These are phyloP conservation scores for Drosophila ogumai DNA, from an alignment of 1,140 invertebrate genomes.

Conservation along the genomic window DNA sequence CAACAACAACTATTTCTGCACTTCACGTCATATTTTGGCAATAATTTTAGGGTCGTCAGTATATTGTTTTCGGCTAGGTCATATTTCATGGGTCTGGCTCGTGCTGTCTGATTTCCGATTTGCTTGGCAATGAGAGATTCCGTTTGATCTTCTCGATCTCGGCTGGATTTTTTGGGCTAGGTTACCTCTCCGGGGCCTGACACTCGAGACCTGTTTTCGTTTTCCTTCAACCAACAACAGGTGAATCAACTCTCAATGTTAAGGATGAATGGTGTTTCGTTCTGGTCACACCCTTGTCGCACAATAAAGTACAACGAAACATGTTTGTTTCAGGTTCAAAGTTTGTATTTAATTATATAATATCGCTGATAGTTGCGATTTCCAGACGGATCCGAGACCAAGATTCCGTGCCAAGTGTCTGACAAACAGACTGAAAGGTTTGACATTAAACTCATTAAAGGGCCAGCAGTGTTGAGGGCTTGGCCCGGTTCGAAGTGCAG, in stretches of 20 bases:
- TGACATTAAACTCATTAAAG: slow-evolving; percentile 10
- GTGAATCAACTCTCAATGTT: slow-evolving; percentile 75
- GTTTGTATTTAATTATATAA: slow-evolving; percentile 11
- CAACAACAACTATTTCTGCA: slow-evolving; percentile 47
- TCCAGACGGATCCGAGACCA: slow-evolving; percentile 14
- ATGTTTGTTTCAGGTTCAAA: slow-evolving; percentile 20
- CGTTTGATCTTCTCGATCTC: slow-evolving; percentile 73
- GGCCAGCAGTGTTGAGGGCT: slow-evolving; percentile 4
- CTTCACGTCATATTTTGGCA: slow-evolving; percentile 70
- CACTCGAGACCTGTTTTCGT: slow-evolving; percentile 52
- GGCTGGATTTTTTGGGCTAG: slow-evolving; percentile 33
- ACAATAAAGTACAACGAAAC: background rate
- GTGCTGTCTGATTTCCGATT: slow-evolving; percentile 72
- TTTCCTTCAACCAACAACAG: slow-evolving; percentile 37
- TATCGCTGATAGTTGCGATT: background rate
- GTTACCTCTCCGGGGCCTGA: slow-evolving; percentile 34
- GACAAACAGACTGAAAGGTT: slow-evolving; percentile 13
- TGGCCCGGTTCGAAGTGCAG: slow-evolving; percentile 19
- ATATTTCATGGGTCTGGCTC: slow-evolving; percentile 51
- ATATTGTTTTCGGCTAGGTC: slow-evolving; percentile 61
- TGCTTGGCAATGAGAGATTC: slow-evolving; percentile 71
- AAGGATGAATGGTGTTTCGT: slow-evolving; percentile 58
- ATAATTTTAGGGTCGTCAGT: slow-evolving; percentile 40
- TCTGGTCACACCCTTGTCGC: slow-evolving; percentile 67
- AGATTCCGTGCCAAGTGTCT: slow-evolving; percentile 21